These are phyloP conservation scores for Rhopalosiphum padi DNA, from an alignment of 1,140 invertebrate species.

Conservation along the genomic window DNA sequence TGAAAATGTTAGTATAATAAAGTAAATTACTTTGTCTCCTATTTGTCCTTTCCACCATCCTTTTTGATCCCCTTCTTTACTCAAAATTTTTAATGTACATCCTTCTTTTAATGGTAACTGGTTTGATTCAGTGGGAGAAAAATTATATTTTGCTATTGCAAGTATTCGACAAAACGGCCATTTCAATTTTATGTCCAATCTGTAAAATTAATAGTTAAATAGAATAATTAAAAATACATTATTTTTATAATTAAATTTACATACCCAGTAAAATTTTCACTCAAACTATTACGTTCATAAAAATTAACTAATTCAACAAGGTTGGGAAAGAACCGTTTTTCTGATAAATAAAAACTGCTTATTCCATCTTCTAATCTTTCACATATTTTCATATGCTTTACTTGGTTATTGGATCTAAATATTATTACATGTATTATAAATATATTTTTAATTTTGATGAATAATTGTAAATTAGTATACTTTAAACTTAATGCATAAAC, in stretches of 20 bases:
- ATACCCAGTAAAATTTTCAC: constrained; percentile 89
- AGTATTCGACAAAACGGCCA: constrained; percentile 79
- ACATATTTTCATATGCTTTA: constrained; percentile 92
- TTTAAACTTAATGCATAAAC: constrained; percentile 89
- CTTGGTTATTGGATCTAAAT: constrained; percentile 78
- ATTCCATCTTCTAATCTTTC: constrained; percentile 69
- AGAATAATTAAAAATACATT: not conserved
- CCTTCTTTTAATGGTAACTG: constrained; percentile 80
- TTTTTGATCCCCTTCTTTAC: constrained; percentile 78
- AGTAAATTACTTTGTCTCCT: constrained; percentile 67
- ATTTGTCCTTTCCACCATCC: constrained; percentile 85
- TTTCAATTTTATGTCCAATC: constrained; percentile 75
- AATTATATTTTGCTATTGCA: constrained; percentile 79
- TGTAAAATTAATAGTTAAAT: constrained; percentile 62
- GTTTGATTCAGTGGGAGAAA: constrained; percentile 74
- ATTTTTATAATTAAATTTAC: constrained; percentile 51
- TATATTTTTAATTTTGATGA: constrained; percentile 17
- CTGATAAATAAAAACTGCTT: constrained; percentile 80
- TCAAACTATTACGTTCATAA: constrained; percentile 86
- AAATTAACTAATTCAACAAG: constrained; percentile 88
- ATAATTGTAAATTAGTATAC: constrained; percentile 67
- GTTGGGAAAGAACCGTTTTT: constrained; percentile 88
- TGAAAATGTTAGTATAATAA: constrained; percentile 3
- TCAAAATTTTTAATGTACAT: constrained; percentile 78
- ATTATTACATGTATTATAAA: not conserved